Base-by-base conservation (phyloP, 1,140 invertebrate genomes). In the Phortica variegata region DNA sequence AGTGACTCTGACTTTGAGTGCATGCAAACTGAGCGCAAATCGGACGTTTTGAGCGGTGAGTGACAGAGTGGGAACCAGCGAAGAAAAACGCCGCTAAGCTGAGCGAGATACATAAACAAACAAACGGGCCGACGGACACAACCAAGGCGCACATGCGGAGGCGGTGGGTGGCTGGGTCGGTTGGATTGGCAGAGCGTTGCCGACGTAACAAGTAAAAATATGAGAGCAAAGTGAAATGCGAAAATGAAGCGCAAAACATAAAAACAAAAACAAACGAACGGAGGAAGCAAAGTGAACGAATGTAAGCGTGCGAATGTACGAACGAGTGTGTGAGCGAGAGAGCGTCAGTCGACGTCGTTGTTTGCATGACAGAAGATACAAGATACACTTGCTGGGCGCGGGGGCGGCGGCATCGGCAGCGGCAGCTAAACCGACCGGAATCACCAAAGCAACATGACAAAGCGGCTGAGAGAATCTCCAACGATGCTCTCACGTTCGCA, bases 261-360 rank as follows among this genome's bases (percentile, higher is more conserved):
- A 58, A 58, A 68, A 68, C 63, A 68, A 68, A 68, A 68, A 68
- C 63, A 68, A 68, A 68, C 63, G 51, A 55, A 39, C 42, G 45
- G 49, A 39, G 48, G 45, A 45, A 40, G 42, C 45, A 36, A 29
- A 26, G 20, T 29, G 26, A 29, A 12, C 26, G 12, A 12, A n/a
- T 33, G 43, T 17, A 18, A 43, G 10, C 12, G 33, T 37, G 16
- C 33, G 2, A 19, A 43, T 21, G 41, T 37, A 23, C 29, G n/a
- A n/a, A n/a, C 39, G 41, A 47, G 4, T 23, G 17, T 44, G 43
- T 40, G 52, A 57, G 47, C 13, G 47, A 32, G 31, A 53, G 54
- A 52, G 53, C 49, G 53, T 44, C 46, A 43, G 37, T n/a, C 46
- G 49, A 41, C 36, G 15, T n/a, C 16, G 33, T 31, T 38, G 47